A percentile compares a stretch with the other conserved stretches of the same genome.
phyloP scores from a whole-genome alignment of 2,113 vertebrate genomes.

The Aptenodytes forsteri region DNA sequence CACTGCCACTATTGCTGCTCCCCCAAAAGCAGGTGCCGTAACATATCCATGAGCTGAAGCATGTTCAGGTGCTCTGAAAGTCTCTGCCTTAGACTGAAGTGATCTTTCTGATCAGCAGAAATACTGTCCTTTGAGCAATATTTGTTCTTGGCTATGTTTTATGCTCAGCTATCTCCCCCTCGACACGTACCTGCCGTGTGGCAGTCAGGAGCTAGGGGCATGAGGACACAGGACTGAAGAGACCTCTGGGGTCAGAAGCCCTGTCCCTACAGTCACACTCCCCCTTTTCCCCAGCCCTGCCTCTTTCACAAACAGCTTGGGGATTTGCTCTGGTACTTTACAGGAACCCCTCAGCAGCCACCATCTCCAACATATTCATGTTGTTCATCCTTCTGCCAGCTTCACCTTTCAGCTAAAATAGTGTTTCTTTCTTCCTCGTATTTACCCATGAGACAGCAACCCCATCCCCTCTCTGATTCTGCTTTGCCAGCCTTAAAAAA shows the following conservation, averaged over 20 bases:
- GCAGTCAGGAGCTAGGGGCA: neutral
- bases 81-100: neutral
- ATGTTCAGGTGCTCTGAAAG: neutral
- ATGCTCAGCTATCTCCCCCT: neutral
- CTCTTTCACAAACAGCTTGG: neutral
- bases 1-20: neutral
- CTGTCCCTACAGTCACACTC: neutral
- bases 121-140: neutral
- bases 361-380: neutral
- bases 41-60: neutral
- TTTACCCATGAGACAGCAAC: neutral
- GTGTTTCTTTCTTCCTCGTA: neutral
- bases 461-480: neutral
- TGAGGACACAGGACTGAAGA: neutral
- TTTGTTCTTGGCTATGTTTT: neutral
- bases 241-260: neutral
- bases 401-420: neutral
- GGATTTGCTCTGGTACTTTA: neutral
- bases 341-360: neutral
- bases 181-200: fast-evolving
- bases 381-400: neutral
- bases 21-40: neutral
- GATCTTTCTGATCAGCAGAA: neutral
- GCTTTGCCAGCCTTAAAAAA: neutral
- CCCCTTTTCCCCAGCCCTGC: neutral